phyloP scores from a whole-genome alignment of 2,797 vertebrate genomes.

The Strix occidentalis region DNA sequence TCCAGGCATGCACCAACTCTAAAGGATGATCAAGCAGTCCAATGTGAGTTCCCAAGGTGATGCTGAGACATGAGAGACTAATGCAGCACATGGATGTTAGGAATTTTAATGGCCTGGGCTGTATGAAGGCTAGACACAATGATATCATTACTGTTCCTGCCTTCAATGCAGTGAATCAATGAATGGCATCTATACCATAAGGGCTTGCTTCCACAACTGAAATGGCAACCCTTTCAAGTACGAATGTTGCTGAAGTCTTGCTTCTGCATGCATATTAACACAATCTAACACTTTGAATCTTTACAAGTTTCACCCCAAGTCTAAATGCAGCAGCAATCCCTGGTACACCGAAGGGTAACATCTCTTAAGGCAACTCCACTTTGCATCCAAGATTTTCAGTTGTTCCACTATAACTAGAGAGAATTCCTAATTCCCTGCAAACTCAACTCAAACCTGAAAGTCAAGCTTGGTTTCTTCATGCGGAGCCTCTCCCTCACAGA shows the following conservation, averaged over 20 bases:
- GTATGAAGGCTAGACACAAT: neutral
- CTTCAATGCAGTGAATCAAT: accelerated
- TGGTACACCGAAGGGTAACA: neutral
- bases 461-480: neutral
- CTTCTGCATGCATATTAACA: neutral
- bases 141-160: neutral
- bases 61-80: neutral
- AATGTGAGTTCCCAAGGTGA: neutral
- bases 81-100: neutral
- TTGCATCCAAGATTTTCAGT: neutral
- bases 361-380: neutral
- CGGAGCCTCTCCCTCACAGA: neutral
- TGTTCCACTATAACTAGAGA: neutral
- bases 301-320: neutral
- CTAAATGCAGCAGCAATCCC: neutral
- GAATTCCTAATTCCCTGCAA: neutral
- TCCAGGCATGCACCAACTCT: neutral
- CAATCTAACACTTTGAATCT: neutral
- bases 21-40: neutral
- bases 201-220: neutral
- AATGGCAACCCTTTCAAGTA: neutral
- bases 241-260: neutral
- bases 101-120: neutral
- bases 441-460: neutral
- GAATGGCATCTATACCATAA: neutral